Evolutionary conservation across 1,140 invertebrate species (phyloP).

Genomic region (Musca domestica): DNA sequence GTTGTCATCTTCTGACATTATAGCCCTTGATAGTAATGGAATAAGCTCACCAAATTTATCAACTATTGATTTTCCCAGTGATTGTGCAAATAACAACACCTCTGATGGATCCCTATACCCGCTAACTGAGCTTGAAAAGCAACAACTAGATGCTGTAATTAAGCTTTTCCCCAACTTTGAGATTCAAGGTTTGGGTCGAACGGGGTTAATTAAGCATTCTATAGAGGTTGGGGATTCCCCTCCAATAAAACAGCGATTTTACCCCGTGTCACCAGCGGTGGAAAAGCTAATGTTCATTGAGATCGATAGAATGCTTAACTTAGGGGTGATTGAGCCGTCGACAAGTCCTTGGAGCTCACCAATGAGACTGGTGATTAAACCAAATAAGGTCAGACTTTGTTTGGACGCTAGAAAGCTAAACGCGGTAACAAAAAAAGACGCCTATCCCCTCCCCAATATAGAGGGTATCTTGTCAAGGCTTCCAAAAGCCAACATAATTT

Average conservation of each 20-base stretch:
- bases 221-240: neutral
- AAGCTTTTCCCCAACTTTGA: neutral
- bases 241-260: constrained; percentile 25
- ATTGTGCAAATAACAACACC: no score
- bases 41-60: no score
- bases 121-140: neutral
- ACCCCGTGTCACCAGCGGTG: constrained; percentile 26
- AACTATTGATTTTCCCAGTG: no score
- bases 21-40: neutral
- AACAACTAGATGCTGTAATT: constrained; percentile 5
- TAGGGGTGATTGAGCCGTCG: constrained; percentile 35
- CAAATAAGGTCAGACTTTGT: constrained; percentile 36
- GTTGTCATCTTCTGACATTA: neutral
- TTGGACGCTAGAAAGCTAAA: constrained; percentile 43
- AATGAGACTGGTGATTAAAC: no score
- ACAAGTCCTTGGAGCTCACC: no score
- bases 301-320: constrained; percentile 28
- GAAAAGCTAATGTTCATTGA: no score
- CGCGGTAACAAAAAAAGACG: constrained; percentile 21
- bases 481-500: constrained; percentile 25
- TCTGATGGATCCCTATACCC: neutral
- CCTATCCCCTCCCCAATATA: no score
- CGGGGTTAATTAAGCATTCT: neutral
- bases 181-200: neutral
- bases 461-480: constrained; percentile 32